Percentiles rank a stretch among this genome's conserved stretches.
phyloP scores from a whole-genome alignment of 2,888 invertebrate species.

The Lysandra bellargus region DNA sequence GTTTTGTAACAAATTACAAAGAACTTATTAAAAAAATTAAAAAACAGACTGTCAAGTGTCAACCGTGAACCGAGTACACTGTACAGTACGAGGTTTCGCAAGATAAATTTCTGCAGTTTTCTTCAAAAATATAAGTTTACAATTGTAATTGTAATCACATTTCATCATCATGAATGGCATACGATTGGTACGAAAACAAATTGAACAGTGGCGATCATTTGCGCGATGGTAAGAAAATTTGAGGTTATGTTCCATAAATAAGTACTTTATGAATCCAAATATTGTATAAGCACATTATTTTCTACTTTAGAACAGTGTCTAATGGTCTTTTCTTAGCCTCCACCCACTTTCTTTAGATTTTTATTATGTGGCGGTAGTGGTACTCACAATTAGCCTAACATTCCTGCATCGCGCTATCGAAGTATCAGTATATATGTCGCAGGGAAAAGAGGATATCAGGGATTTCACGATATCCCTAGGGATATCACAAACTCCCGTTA shows the following conservation, averaged over 20 bases:
- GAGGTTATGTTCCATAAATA: constrained; percentile 35
- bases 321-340: background rate
- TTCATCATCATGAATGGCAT: constrained; percentile 55
- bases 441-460: too few species aligned
- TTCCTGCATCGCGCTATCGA: too few species aligned
- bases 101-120: background rate
- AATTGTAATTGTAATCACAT: background rate
- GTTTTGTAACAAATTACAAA: too few species aligned
- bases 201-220: constrained; percentile 61
- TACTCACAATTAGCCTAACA: too few species aligned
- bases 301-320: background rate
- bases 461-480: too few species aligned
- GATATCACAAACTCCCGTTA: too few species aligned
- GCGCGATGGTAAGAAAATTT: constrained; percentile 57
- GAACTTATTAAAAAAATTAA: background rate
- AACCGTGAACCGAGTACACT: background rate
- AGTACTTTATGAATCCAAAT: background rate
- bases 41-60: background rate
- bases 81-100: background rate
- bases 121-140: background rate
- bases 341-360: background rate
- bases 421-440: too few species aligned
- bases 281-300: background rate
- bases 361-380: background rate
- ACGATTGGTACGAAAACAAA: constrained; percentile 52